A percentile compares a stretch with the other conserved stretches of the same genome.
Evolutionary conservation across 2,797 vertebrate species (phyloP).

Genomic region (Acanthiza pusilla): DNA sequence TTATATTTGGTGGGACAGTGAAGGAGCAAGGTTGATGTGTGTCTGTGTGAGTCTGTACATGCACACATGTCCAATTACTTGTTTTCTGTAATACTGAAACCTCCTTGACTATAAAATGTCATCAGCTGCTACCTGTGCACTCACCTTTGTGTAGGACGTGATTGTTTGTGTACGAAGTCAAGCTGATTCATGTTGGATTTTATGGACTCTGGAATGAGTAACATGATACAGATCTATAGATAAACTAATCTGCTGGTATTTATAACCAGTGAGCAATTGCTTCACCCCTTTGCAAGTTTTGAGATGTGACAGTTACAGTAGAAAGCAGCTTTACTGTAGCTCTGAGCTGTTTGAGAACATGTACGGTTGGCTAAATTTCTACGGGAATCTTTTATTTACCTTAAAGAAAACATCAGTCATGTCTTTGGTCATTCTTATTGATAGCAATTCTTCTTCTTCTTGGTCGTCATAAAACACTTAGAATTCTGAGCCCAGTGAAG

Average conservation of each 20-base stretch:
- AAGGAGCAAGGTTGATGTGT: neutral
- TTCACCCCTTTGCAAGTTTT: slow-evolving; percentile 22
- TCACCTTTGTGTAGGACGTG: slow-evolving; percentile 26
- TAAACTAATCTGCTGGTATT: slow-evolving; percentile 66
- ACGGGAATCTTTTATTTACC: neutral
- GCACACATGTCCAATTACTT: neutral
- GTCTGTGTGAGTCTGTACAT: neutral
- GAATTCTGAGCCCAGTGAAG: slow-evolving; percentile 40
- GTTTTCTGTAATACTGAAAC: neutral
- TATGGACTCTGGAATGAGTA: slow-evolving; percentile 62
- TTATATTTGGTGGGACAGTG: slow-evolving; percentile 45
- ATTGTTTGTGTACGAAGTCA: slow-evolving; percentile 8
- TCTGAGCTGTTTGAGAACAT: neutral
- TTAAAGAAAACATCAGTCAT: neutral
- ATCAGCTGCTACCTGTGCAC: neutral
- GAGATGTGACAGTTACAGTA: slow-evolving; percentile 5
- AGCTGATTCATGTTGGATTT: slow-evolving; percentile 59
- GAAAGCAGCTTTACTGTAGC: neutral
- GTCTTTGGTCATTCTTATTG: neutral
- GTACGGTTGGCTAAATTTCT: neutral
- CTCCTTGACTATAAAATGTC: neutral
- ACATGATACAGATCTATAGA: slow-evolving; percentile 71
- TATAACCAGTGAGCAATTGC: slow-evolving; percentile 59
- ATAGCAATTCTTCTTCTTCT: neutral
- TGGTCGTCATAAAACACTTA: slow-evolving; percentile 7